A percentile compares a stretch with the other conserved stretches of the same genome.
phyloP scores from a whole-genome alignment of 1,140 invertebrate genomes.

The Drosophila lacertosa region DNA sequence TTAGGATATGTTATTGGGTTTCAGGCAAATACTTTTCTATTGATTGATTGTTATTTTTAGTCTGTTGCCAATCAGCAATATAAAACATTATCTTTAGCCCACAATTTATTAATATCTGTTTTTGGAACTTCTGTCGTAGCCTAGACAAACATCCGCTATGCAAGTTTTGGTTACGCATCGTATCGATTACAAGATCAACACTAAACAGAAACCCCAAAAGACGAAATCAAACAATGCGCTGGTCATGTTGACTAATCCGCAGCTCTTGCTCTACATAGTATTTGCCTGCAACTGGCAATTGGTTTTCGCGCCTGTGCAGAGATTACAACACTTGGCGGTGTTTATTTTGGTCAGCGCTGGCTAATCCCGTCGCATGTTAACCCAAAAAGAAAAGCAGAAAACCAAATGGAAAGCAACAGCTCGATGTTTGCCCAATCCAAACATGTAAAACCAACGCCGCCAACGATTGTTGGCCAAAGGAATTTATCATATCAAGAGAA shows the following conservation, averaged over 20 bases:
- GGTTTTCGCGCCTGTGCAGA: slow-evolving; percentile 56
- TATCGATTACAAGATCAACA: slow-evolving; percentile 75
- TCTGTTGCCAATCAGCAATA: slow-evolving; percentile 1
- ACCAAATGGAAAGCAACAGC: slow-evolving; percentile 25
- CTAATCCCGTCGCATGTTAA: slow-evolving; percentile 63
- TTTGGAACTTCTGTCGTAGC: slow-evolving; percentile 2
- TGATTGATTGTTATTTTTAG: too few species aligned
- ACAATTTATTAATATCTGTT: slow-evolving; percentile 15
- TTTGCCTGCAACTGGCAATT: slow-evolving; percentile 62
- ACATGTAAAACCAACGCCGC: slow-evolving; percentile 4
- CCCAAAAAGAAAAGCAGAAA: slow-evolving; percentile 49
- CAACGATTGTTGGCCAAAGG: slow-evolving; percentile 1
- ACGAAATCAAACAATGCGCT: slow-evolving; percentile 23
- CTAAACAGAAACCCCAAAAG: slow-evolving; percentile 10
- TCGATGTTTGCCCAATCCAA: slow-evolving; percentile 57
- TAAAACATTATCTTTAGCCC: neutral
- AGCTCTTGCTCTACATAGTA: slow-evolving; percentile 44
- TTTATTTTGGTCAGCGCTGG: slow-evolving; percentile 71
- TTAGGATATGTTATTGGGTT: too few species aligned
- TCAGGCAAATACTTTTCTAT: too few species aligned
- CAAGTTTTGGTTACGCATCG: slow-evolving; percentile 30
- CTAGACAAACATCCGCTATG: slow-evolving; percentile 59
- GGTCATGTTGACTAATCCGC: slow-evolving; percentile 55
- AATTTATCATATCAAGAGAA: slow-evolving; percentile 41
- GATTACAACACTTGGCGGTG: slow-evolving; percentile 65